Conservation (phyloP, 2,113 vertebrate genomes). For the Tychaedon coryphoeus region DNA sequence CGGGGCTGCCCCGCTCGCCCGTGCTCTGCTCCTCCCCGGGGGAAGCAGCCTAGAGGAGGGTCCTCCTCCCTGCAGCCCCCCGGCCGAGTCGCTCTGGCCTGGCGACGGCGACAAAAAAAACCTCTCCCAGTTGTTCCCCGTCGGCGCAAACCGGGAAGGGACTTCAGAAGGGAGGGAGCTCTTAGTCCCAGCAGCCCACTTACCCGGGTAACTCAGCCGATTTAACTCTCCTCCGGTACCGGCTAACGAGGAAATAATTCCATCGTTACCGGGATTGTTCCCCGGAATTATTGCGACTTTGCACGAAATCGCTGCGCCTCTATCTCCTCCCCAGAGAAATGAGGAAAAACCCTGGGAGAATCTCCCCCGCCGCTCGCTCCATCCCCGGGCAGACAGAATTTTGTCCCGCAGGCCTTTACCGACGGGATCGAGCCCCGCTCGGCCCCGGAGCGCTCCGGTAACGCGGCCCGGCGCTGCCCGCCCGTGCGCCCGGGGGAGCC, state of each 20-base stretch:
- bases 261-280: background rate
- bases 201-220: background rate
- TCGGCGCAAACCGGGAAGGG: background rate
- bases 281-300: background rate
- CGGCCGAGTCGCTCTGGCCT: background rate
- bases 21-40: background rate
- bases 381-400: background rate
- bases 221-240: background rate
- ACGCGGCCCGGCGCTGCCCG: background rate
- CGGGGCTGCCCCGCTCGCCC: background rate
- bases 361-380: background rate
- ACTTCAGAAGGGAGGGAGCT: background rate
- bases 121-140: background rate
- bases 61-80: background rate
- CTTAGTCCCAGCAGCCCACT: background rate
- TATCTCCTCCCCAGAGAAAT: background rate
- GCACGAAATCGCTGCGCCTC: background rate
- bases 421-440: background rate
- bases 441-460: background rate
- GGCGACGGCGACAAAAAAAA: background rate
- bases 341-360: accelerated
- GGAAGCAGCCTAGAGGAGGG: background rate
- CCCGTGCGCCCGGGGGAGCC: background rate
- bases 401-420: background rate
- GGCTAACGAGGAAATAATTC: background rate